phyloP scores from a whole-genome alignment of 1,140 invertebrate species.

The Drosophila pseudoobscura region DNA sequence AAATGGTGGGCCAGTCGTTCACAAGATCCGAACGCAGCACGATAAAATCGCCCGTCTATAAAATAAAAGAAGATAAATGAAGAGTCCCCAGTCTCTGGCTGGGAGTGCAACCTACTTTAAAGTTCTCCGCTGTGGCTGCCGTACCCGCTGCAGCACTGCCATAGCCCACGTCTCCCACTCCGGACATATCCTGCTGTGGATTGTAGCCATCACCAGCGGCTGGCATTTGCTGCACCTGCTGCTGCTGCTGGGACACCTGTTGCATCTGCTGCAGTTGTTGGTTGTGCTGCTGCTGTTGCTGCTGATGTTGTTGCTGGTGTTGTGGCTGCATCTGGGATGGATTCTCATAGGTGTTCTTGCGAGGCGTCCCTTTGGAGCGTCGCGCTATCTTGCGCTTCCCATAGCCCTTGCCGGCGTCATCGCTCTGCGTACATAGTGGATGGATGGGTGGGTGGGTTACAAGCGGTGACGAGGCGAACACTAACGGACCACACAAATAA shows the following conservation, averaged over 20 bases:
- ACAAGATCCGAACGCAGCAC: slow-evolving; percentile 90
- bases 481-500: slow-evolving; percentile 4
- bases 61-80: slow-evolving; percentile 44
- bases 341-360: slow-evolving; percentile 71
- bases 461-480: slow-evolving; percentile 9
- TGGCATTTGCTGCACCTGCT: slow-evolving; percentile 57
- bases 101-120: slow-evolving; percentile 60
- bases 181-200: slow-evolving; percentile 71
- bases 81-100: too few species aligned
- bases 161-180: slow-evolving; percentile 59
- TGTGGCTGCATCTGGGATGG: slow-evolving; percentile 47
- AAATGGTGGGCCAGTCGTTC: slow-evolving; percentile 91
- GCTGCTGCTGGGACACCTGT: slow-evolving; percentile 52
- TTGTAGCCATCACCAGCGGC: slow-evolving; percentile 58
- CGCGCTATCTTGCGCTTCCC: slow-evolving; percentile 73
- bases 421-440: slow-evolving; percentile 57
- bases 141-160: slow-evolving; percentile 48
- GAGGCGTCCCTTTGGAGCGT: slow-evolving; percentile 73
- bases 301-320: slow-evolving; percentile 20
- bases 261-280: slow-evolving; percentile 48
- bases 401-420: slow-evolving; percentile 70
- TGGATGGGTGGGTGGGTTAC: slow-evolving; percentile 14
- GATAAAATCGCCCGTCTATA: slow-evolving; percentile 92
- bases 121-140: slow-evolving; percentile 62
- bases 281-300: slow-evolving; percentile 39